These are phyloP conservation scores for Paracentrotus lividus DNA, from an alignment of 53 echinoderm and acorn worm genomes.

Conservation along the genomic window DNA sequence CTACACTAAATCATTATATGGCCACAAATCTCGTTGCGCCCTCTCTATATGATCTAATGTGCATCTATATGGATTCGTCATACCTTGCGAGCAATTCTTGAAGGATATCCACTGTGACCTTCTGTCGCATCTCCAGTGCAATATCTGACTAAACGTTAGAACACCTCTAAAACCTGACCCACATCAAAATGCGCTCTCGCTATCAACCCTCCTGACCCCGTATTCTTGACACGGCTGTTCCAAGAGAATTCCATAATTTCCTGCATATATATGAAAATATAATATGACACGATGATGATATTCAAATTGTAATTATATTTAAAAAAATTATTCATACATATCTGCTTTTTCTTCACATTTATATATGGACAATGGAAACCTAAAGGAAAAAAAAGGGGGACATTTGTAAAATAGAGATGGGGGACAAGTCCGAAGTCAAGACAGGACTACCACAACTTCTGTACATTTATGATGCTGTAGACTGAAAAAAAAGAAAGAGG, in stretches of 20 bases:
- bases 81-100: conserved; percentile 95
- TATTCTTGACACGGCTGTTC: conserved; percentile 87
- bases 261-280: conserved; percentile 57
- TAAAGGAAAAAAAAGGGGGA: too few species aligned
- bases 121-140: conserved; percentile 78
- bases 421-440: too few species aligned
- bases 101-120: conserved; percentile 88
- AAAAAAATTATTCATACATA: too few species aligned
- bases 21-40: too few species aligned
- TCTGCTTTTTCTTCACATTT: too few species aligned
- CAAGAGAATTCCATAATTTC: conserved; percentile 85
- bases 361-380: too few species aligned
- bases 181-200: conserved; percentile 94
- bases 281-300: neutral
- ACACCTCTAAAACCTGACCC: conserved; percentile 95
- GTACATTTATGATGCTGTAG: too few species aligned
- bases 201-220: conserved; percentile 74
- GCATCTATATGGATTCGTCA: neutral
- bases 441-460: too few species aligned
- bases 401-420: neutral
- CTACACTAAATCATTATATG: too few species aligned
- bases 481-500: too few species aligned
- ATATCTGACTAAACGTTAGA: conserved; percentile 83
- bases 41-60: too few species aligned
- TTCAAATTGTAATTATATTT: too few species aligned